Conservation (phyloP, 2,113 vertebrate genomes). For the Uria aalge region DNA sequence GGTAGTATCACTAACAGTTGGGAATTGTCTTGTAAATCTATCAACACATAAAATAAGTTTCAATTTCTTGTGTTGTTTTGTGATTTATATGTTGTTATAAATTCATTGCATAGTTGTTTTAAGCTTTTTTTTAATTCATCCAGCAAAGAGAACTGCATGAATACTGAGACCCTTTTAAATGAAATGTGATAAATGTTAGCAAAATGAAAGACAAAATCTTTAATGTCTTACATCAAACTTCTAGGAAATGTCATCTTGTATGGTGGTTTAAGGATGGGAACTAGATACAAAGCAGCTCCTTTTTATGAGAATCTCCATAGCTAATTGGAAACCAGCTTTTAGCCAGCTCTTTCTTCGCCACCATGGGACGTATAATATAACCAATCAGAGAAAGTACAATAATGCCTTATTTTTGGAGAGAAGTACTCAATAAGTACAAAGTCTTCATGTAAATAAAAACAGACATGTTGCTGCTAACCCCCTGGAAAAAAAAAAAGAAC, state of each 20-base stretch:
- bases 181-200: background rate
- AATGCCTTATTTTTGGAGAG: background rate
- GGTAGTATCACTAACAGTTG: background rate
- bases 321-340: background rate
- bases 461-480: background rate
- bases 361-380: background rate
- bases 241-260: background rate
- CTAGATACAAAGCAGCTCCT: background rate
- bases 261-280: background rate
- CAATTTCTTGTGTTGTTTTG: background rate
- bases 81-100: background rate
- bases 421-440: background rate
- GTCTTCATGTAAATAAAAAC: background rate
- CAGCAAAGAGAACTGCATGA: background rate
- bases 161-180: background rate
- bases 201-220: background rate
- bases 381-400: background rate
- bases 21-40: background rate
- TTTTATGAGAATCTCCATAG: background rate
- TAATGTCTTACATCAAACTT: background rate
- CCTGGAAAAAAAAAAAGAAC: fast-evolving
- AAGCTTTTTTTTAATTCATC: background rate
- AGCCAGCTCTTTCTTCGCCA: background rate
- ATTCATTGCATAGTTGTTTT: fast-evolving
- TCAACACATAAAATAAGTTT: background rate